phyloP scores from a whole-genome alignment of 2,113 vertebrate species.

The Pipra filicauda region DNA sequence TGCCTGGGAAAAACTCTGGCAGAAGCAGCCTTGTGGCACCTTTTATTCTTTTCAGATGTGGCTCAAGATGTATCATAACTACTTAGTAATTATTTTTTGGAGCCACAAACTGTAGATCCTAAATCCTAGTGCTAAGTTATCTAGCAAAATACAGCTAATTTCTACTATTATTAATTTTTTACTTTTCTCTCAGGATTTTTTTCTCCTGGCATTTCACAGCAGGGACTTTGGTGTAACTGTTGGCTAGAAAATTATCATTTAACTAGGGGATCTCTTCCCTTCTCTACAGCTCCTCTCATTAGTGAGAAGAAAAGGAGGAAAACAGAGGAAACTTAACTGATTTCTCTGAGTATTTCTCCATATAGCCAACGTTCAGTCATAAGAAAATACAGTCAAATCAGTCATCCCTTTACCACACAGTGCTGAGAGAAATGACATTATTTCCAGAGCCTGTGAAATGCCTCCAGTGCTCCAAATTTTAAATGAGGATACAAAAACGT shows the following conservation, averaged over 20 bases:
- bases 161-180: background rate
- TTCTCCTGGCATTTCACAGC: background rate
- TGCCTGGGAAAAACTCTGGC: background rate
- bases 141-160: background rate
- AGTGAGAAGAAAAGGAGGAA: background rate
- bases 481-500: background rate
- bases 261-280: background rate
- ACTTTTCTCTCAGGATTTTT: background rate
- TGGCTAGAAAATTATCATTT: conserved; percentile 36
- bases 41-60: background rate
- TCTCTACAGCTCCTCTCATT: background rate
- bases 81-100: background rate
- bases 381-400: background rate
- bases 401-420: background rate
- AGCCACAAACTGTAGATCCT: background rate
- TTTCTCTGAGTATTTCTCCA: background rate
- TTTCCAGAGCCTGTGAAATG: background rate
- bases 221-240: background rate
- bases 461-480: background rate
- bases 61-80: background rate
- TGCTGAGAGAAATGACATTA: background rate
- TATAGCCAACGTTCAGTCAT: background rate
- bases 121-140: background rate
- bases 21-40: background rate
- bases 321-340: background rate